phyloP scores from a whole-genome alignment of 2,113 vertebrate genomes.

The Microcebus ravelobensis region DNA sequence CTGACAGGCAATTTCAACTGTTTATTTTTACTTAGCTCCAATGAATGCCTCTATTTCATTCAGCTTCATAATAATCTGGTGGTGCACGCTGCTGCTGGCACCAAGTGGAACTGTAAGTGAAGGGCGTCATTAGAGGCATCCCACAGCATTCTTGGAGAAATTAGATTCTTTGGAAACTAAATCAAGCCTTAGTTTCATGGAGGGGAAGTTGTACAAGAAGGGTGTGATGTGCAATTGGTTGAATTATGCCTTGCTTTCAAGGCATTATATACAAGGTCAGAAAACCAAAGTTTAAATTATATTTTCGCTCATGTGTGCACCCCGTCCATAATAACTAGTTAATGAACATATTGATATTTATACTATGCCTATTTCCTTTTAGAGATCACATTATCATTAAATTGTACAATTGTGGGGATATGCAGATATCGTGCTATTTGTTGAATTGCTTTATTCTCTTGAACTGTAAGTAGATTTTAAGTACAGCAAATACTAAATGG shows the following conservation, averaged over 20 bases:
- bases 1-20: slow-evolving; percentile 74
- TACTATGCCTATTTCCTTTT: background rate
- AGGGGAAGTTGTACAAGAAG: background rate
- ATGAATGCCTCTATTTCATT: slow-evolving; percentile 76
- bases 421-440: background rate
- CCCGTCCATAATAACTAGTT: background rate
- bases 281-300: slow-evolving; percentile 31
- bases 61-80: slow-evolving; percentile 65
- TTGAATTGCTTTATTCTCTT: background rate
- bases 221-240: background rate
- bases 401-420: background rate
- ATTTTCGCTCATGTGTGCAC: background rate
- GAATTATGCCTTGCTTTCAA: slow-evolving; percentile 53
- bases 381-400: slow-evolving; percentile 39
- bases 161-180: slow-evolving; percentile 70
- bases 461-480: background rate
- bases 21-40: slow-evolving; percentile 79
- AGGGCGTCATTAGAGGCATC: slow-evolving; percentile 54
- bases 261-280: slow-evolving; percentile 37
- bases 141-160: slow-evolving; percentile 53
- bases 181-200: slow-evolving; percentile 55
- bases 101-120: background rate
- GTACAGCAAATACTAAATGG: background rate
- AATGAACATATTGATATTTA: slow-evolving; percentile 28
- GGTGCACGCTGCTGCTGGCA: background rate